Percentiles rank a stretch among this genome's conserved stretches.
These are phyloP conservation scores for Eleginops maclovinus DNA, from an alignment of 2,113 vertebrate species.

Conservation along the genomic window DNA sequence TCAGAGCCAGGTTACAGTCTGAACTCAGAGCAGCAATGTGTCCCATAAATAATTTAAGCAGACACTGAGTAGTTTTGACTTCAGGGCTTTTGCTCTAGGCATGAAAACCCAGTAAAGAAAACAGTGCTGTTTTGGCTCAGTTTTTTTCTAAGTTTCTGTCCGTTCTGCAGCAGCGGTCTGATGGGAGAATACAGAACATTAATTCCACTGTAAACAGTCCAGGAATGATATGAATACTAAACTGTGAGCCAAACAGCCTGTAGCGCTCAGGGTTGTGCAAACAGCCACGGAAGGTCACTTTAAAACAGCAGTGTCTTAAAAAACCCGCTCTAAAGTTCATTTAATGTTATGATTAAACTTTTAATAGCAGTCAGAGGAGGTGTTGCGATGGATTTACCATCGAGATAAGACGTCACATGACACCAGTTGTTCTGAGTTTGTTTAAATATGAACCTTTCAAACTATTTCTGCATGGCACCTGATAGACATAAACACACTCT, in stretches of 20 bases:
- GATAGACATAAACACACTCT: no score
- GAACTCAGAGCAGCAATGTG: neutral
- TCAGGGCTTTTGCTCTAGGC: slow-evolving; percentile 16
- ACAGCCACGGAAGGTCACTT: slow-evolving; percentile 51
- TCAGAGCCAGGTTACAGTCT: slow-evolving; percentile 29
- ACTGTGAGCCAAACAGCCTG: slow-evolving; percentile 39
- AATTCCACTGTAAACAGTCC: slow-evolving; percentile 44
- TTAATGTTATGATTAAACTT: neutral
- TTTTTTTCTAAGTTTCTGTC: slow-evolving; percentile 1
- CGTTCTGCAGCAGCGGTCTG: slow-evolving; percentile 20
- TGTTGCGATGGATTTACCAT: neutral
- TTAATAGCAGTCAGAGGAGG: neutral
- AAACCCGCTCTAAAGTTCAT: neutral
- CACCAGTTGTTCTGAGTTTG: no score
- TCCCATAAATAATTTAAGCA: slow-evolving; percentile 42
- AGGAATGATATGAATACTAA: slow-evolving; percentile 46
- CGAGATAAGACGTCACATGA: neutral
- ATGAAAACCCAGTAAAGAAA: slow-evolving; percentile 6
- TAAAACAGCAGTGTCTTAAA: slow-evolving; percentile 22
- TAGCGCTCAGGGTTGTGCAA: slow-evolving; percentile 18
- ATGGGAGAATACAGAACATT: slow-evolving; percentile 45
- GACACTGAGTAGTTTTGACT: slow-evolving; percentile 42
- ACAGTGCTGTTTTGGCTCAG: neutral
- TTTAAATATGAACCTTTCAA: no score
- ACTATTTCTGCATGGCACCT: no score